Percentiles rank a stretch among this genome's conserved stretches.
Conservation (phyloP, 2,888 invertebrate species). For the Amblyjoppa proteus region DNA sequence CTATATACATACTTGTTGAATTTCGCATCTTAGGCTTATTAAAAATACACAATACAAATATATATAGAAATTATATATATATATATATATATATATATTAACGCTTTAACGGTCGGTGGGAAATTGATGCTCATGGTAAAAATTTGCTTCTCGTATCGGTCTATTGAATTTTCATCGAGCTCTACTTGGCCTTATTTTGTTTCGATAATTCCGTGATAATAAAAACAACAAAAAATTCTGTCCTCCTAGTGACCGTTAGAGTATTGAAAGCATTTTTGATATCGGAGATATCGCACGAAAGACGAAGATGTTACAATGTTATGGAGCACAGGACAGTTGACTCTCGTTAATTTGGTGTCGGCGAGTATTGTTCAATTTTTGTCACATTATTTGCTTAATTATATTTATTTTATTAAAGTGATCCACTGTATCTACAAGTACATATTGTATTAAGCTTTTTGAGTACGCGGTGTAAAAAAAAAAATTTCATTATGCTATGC, state of each 20-base stretch:
- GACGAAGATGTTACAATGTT: not conserved
- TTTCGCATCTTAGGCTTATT: slow-evolving; percentile 28
- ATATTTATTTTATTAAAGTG: not conserved
- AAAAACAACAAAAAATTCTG: not conserved
- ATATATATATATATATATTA: not conserved
- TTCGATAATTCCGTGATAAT: not conserved
- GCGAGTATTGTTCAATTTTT: not conserved
- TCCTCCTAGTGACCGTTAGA: not conserved
- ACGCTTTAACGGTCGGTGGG: slow-evolving; percentile 2
- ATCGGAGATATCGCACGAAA: not conserved
- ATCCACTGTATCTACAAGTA: not conserved
- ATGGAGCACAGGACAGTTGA: not conserved
- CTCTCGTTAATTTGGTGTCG: not conserved
- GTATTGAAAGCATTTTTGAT: slow-evolving; percentile 15
- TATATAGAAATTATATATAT: slow-evolving; percentile 4
- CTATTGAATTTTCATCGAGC: not conserved
- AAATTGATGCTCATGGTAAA: not conserved
- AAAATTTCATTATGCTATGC: not conserved
- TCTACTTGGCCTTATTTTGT: not conserved
- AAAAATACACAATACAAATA: slow-evolving; percentile 18
- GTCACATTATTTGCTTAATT: not conserved
- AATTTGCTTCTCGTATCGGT: not conserved
- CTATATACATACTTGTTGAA: slow-evolving; percentile 50
- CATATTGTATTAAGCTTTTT: not conserved
- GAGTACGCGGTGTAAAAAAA: not conserved